Evolutionary conservation across 2,888 invertebrate genomes (phyloP), one percentile per base, ranked within the genome.

Genomic region (Hymenopus coronatus): DNA sequence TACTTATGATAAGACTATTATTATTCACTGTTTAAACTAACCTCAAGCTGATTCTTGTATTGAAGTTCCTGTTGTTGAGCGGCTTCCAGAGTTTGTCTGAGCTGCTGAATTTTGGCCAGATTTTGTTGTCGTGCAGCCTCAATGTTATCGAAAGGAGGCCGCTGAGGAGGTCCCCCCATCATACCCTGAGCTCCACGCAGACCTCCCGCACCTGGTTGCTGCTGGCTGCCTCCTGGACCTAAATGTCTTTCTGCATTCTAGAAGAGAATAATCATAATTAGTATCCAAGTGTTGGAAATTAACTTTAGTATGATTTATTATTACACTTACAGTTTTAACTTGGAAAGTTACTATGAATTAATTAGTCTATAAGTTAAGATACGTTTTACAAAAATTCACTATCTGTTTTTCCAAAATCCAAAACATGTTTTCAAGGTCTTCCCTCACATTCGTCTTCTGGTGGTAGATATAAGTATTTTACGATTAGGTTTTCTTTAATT

Each of bases 21-120:
- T n/a, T n/a, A n/a, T n/a, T 85, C 7, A 33, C 0, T 33, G 4
- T 7, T 3, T 54, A 15, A 15, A 4, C 54, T 54, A 54, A 92
- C 95, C 93, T 96, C 96, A 93, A 97, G 94, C 92, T 97, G 96
- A 70, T 95, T 96, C 93, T 97, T 97, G 93, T 96, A 97, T 93
- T 97, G 97, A 82, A 96, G 95, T 92, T 96, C 96, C 92, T 96
- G 96, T 91, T 97, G 97, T 91, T 97, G 97, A 0, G 97, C 97
- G 0, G 96, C 97, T 92, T 97, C 97, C 90, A 97, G 93, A 0
- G 96, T 97, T 93, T 97, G 97, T 91, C 96, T 96, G 89, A 97
- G 92, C 91, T 97, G 95, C 91, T 96, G 95, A 87, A 97, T 97
- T 93, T 96, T 96, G 92, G 97, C 95, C 89, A 97, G 93, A 93